Evolutionary conservation across 2,113 vertebrate species (phyloP).

Genomic region (Axis porcinus): DNA sequence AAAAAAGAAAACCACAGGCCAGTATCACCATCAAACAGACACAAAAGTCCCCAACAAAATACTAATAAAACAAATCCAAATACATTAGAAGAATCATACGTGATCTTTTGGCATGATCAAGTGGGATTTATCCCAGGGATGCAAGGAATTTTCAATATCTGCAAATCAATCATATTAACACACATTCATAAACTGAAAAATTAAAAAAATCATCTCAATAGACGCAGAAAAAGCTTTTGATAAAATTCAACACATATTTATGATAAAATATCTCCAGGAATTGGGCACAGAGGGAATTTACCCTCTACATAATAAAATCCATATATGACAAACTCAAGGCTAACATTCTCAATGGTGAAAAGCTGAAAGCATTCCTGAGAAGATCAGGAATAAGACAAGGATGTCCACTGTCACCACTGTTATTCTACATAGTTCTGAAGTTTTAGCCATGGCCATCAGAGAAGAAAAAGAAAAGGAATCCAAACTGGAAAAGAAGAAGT

Average conservation of each 20-base stretch:
- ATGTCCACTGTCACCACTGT: neutral
- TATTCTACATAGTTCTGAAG: neutral
- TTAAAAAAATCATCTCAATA: neutral
- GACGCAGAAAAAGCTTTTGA: neutral
- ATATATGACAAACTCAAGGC: neutral
- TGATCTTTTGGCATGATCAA: neutral
- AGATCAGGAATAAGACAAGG: neutral
- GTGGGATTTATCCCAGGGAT: neutral
- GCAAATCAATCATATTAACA: neutral
- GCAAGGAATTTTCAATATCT: neutral
- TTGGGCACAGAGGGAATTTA: neutral
- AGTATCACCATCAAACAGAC: neutral
- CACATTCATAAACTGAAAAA: neutral
- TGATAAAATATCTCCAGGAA: neutral
- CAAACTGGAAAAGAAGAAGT: neutral
- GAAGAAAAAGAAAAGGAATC: neutral
- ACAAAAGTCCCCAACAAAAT: neutral
- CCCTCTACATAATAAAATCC: neutral
- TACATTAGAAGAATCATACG: neutral
- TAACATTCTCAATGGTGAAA: neutral
- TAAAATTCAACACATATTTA: neutral
- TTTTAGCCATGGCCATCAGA: neutral
- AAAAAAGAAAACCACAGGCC: neutral
- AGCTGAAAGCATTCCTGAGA: neutral
- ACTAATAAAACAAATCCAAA: neutral